Base-by-base conservation (phyloP, 1,140 invertebrate genomes). In the Diprion similis region DNA sequence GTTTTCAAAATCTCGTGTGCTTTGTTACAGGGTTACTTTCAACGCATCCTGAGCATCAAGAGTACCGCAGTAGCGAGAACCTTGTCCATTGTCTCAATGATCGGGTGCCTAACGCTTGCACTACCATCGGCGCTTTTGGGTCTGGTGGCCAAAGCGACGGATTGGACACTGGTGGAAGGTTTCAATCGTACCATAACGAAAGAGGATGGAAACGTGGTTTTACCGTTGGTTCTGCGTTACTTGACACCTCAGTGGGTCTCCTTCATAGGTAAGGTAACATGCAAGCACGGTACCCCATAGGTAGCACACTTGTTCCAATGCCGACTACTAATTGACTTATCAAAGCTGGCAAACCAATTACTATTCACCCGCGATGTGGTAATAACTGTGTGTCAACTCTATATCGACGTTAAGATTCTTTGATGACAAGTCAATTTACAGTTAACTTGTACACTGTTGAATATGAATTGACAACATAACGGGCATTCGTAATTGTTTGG, bases 41-140 rank as follows among this genome's bases (percentile, higher is more conserved):
- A 96, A 88, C 88, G 95, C 76, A 94, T 96, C 4, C 83, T 96
- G 66, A 95, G 94, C 46, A 92, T 94, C n/a, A 92, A 91, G 82
- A 92, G 90, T 47, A 93, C 93, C 4, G 84, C 89, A 15, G 90
- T 91, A 73, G 94, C 94, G 11, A 91, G 93, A 81, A 87, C 91
- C 7, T 81, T 96, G n/a, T 95, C 94, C 0, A 91, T 94, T 77
- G 89, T 92, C 1, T 93, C 95, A 11, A 93, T 93, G 72, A 84
- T 94, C 73, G 93, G 93, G 4, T 95, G 94, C 80, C 83, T 95
- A 74, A 84, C 93, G 6, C 91, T 95, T 88, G 93, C 94, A 1
- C 85, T 95, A 71, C 95, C 94, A 45, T 91, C 94, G 1, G 90
- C 93, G 46, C 81, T 95, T 67, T 92, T 96, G 74, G 95, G 95